Base-by-base conservation (phyloP, 64 coral and sea anemone genomes). In the Porites australiensis region DNA sequence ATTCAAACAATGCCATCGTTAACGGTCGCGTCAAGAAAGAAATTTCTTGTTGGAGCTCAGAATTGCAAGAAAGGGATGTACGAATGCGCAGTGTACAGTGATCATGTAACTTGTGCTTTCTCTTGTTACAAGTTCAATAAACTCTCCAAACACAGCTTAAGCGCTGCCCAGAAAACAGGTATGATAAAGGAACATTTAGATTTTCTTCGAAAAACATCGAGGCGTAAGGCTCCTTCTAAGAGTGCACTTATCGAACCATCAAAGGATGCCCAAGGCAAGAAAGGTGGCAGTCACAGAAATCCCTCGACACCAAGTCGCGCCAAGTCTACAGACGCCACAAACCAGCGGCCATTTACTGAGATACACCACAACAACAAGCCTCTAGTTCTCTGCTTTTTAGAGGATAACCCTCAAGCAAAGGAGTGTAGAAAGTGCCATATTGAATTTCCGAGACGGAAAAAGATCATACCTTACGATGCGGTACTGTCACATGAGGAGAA, bases 341-440 rank as follows among this genome's bases (percentile, higher is more conserved):
- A 51, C 46, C 77, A 54, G 18, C 23, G 27, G 70, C 80, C 79
- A 20, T 85, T 74, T 58, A 92, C 27, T 12, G 54, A 75, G 67
- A 86, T 92, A 18, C 72, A 92, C 21, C 90, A 92, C 79, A 92
- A 92, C 70, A 75, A 92, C 43, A 59, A 70, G 47, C 79, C 70
- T 22, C 45, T 92, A 15, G 45, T 83, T 2, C 50, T 92, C 15
- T 44, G 67, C 57, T 92, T 85, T 59, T 52, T 92, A 15, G 48
- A 72, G 12, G 68, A 84, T 45, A 37, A 43, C 4, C 50, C 50
- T 73, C 74, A 83, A 15, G 90, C 69, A 14, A 64, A 44, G 50
- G 58, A 92, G 46, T 92, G 90, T 16, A 85, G 71, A 10, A 68
- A 92, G 23, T 92, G 79, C 58, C 48, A 8, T 20, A 62, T 62